A percentile compares a stretch with the other conserved stretches of the same genome.
These are phyloP conservation scores for Cyclina sinensis DNA, from an alignment of 1,140 invertebrate species.

Conservation along the genomic window DNA sequence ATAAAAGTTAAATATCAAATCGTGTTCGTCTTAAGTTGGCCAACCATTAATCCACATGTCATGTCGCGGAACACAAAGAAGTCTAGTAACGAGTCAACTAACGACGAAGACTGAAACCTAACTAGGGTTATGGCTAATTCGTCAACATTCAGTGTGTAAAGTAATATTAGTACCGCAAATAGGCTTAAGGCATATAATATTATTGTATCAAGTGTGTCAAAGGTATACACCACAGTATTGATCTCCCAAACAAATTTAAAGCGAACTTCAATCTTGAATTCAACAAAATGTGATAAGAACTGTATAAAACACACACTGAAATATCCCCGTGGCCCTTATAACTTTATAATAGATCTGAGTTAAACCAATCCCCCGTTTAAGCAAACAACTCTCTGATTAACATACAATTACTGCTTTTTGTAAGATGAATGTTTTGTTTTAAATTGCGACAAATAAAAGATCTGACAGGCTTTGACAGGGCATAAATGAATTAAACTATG, in stretches of 20 bases:
- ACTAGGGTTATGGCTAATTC: constrained; percentile 41
- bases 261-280: background rate
- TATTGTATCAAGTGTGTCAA: background rate
- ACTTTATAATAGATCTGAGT: background rate
- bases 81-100: constrained; percentile 20
- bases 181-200: constrained; percentile 19
- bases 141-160: constrained; percentile 29
- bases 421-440: background rate
- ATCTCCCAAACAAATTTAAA: background rate
- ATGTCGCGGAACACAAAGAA: constrained; percentile 35
- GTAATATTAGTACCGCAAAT: constrained; percentile 14
- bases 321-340: too few relatives aligned
- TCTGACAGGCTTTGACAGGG: background rate
- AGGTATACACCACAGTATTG: background rate
- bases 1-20: background rate
- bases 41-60: background rate
- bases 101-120: constrained; percentile 6
- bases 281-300: background rate
- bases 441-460: background rate
- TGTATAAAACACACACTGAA: too few relatives aligned
- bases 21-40: background rate
- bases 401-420: background rate
- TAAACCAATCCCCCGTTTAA: too few relatives aligned
- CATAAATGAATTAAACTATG: background rate
- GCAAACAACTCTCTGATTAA: background rate